Evolutionary conservation across 2,113 vertebrate genomes (phyloP), one percentile per base, ranked within the genome.

Genomic region (Lipotes vexillifer): DNA sequence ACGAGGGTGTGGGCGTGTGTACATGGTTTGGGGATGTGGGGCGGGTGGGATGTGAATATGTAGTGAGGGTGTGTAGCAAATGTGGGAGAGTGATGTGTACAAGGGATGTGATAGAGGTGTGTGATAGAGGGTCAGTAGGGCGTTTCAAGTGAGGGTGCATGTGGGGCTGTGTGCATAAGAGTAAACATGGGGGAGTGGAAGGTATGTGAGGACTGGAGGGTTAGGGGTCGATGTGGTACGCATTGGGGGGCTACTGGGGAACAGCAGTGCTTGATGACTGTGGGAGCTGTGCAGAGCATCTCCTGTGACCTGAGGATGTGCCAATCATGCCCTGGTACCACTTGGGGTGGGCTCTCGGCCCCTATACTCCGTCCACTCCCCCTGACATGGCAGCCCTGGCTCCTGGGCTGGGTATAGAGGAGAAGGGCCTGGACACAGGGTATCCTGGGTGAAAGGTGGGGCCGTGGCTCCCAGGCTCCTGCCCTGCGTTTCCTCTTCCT

Each of bases 231-330:
- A 2, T 88, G 59, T 93, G 77, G 31, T 90, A 18, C 81, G 80
- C 8, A 0, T 29, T 93, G 90, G 75, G 89, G 52, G 46, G 85
- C 93, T 96, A 20, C 85, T 94, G 93, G 93, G 78, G 38, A 89
- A 55, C 69, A 88, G 96, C 78, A 86, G 78, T 80, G 68, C 89
- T 82, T 91, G 78, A 96, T 61, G 44, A 81, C 84, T 87, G 74
- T 78, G 65, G 91, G 96, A 92, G 92, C 87, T 90, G 83, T 96
- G 90, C 90, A 87, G 65, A 96, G 65, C 52, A 14, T 92, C 87
- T 96, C 85, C 92, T 95, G 90, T 95, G 80, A 93, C 87, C 87
- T 85, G 33, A 95, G 86, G 80, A 84, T 93, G 84, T 97, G 87
- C 93, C 86, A 75, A 71, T 82, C 41, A 29, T 92, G 63, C 83